Evolutionary conservation across 92 coral and sea anemone genomes (phyloP), one percentile per base, ranked within the genome.

Genomic region (Actinernus sp.): DNA sequence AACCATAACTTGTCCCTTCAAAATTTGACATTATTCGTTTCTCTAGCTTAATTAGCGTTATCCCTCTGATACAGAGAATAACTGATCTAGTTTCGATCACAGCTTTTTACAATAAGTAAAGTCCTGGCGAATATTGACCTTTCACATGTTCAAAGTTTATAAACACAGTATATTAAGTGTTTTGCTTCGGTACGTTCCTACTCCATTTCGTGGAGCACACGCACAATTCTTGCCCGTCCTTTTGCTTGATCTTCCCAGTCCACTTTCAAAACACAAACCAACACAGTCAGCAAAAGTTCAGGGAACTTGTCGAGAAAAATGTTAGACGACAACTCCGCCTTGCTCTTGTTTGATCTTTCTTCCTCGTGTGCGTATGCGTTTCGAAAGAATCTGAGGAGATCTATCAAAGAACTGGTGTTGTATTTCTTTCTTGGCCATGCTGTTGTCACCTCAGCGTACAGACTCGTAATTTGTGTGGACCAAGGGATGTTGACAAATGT

Each of bases 341-440:
- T 67, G 30, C 63, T 4, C 18, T 7, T 10, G 1, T 26, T 14
- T 13, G 87, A 65, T 56, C 83, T 63, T 26, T 78, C 91, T 37
- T 85, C 73, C 39, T 46, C 68, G 52, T 85, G 91, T 7, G 86
- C 76, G 66, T 86, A 86, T 4, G 83, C 73, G 37, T 85, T 85
- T 21, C 91, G 79, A 34, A 85, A 55, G 50, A 85, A 78, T 25
- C 91, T 45, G 26, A 79, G 38, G 20, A 86, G 73, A 18, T 76
- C 87, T 25, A 73, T 48, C 2, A 63, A 72, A 5, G 79, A 49
- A 3, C 36, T 58, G 25, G 81, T 56, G 14, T 39, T 31, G 41
- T 78, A 79, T 10, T n/a, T 43, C 61, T 63, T 65, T 32, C 38
- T 50, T n/a, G n/a, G n/a, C n/a, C n/a, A n/a, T n/a, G n/a, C n/a